phyloP scores from a whole-genome alignment of 2,888 invertebrate species.

The Pyrochroa serraticornis region DNA sequence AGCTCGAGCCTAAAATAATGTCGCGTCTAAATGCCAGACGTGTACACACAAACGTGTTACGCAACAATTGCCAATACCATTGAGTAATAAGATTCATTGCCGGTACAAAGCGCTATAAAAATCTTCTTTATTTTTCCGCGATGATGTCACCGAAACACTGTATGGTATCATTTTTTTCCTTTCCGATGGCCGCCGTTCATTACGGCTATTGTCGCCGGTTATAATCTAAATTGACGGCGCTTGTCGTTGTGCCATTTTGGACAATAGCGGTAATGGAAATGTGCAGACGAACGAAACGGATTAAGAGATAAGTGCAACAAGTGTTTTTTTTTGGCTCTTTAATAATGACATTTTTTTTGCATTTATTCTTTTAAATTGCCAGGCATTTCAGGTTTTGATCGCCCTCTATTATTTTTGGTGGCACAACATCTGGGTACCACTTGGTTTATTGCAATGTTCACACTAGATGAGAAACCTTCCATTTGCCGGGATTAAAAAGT shows the following conservation, averaged over 20 bases:
- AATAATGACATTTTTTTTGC: too few relatives aligned
- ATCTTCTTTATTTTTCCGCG: conserved; percentile 1
- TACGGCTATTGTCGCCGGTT: conserved; percentile 14
- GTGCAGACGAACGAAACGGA: conserved; percentile 39
- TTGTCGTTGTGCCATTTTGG: conserved; percentile 32
- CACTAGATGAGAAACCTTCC: too few relatives aligned
- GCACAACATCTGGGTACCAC: too few relatives aligned
- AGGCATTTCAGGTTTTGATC: too few relatives aligned
- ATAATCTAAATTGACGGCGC: conserved; percentile 42
- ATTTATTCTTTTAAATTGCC: too few relatives aligned
- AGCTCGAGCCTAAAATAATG: conserved; percentile 4
- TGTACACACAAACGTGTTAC: conserved; percentile 1
- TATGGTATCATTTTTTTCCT: neutral
- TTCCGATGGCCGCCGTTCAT: conserved; percentile 1
- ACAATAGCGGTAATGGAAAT: conserved; percentile 41
- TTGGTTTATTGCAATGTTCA: too few relatives aligned
- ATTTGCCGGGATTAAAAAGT: too few relatives aligned
- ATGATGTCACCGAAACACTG: neutral
- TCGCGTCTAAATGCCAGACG: conserved; percentile 1
- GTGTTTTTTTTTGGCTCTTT: conserved; percentile 20
- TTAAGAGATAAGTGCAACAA: conserved; percentile 36
- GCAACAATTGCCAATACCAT: neutral
- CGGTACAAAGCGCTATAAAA: conserved; percentile 1
- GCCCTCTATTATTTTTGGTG: too few relatives aligned
- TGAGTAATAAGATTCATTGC: conserved; percentile 13